Evolutionary conservation across 1,140 invertebrate species (phyloP).

Genomic region (Delia radicum): DNA sequence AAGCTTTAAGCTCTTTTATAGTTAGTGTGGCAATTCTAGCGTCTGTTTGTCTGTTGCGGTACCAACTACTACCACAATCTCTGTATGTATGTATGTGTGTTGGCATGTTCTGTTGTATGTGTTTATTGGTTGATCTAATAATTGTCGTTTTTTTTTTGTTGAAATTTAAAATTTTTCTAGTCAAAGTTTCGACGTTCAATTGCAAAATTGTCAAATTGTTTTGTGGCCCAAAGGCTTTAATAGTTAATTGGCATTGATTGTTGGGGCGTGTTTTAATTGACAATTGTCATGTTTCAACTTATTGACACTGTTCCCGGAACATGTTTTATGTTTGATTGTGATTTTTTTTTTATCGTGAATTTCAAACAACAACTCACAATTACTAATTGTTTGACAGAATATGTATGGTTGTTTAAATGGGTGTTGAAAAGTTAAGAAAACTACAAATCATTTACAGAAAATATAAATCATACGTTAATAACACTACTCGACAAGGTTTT

Average conservation of each 20-base stretch:
- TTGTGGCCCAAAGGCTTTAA: neutral
- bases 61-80: neutral
- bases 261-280: slow-evolving; percentile 5
- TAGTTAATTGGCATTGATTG: neutral
- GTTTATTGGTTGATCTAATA: neutral
- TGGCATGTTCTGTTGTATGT: neutral
- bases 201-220: neutral
- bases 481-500: too few relatives aligned
- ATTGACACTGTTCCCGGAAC: neutral
- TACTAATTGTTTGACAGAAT: too few relatives aligned
- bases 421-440: too few relatives aligned
- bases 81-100: neutral
- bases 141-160: neutral
- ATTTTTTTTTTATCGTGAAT: too few relatives aligned
- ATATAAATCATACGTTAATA: too few relatives aligned
- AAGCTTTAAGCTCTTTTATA: too few relatives aligned
- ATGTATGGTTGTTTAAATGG: too few relatives aligned
- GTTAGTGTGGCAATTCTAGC: too few relatives aligned
- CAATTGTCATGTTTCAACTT: neutral
- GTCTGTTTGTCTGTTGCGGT: too few relatives aligned
- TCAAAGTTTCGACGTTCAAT: neutral
- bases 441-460: too few relatives aligned
- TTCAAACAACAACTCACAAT: too few relatives aligned
- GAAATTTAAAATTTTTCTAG: neutral
- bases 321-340: too few relatives aligned